Percentiles rank a stretch among this genome's conserved stretches.
phyloP scores from a whole-genome alignment of 2,888 invertebrate genomes.

The Aleiodes testaceus region DNA sequence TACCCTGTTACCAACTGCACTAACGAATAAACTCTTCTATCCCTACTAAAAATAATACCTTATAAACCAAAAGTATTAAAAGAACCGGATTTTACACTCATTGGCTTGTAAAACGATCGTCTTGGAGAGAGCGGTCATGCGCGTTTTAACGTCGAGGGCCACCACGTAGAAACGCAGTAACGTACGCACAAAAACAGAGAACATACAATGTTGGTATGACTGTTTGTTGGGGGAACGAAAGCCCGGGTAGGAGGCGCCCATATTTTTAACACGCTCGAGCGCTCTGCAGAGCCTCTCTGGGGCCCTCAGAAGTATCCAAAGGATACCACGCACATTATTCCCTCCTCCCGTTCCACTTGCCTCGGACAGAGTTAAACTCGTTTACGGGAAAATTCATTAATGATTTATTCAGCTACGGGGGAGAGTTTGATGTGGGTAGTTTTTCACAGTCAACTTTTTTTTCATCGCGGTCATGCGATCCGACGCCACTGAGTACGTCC shows the following conservation, averaged over 20 bases:
- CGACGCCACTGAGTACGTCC: neutral
- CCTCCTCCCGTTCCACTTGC: neutral
- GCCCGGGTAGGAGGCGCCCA: neutral
- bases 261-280: conserved; percentile 6
- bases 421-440: conserved; percentile 30
- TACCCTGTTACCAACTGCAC: too few relatives aligned
- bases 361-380: conserved; percentile 26
- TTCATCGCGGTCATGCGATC: conserved; percentile 20
- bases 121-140: conserved; percentile 54
- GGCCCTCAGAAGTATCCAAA: conserved; percentile 6
- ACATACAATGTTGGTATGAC: conserved; percentile 16
- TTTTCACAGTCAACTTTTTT: conserved; percentile 31
- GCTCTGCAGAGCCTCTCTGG: neutral
- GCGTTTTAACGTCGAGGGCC: conserved; percentile 47
- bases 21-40: too few relatives aligned
- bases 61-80: conserved; percentile 44
- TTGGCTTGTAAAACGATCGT: conserved; percentile 58
- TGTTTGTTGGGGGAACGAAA: conserved; percentile 12
- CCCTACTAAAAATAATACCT: too few relatives aligned
- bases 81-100: conserved; percentile 61
- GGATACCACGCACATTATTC: conserved; percentile 13
- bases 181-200: neutral
- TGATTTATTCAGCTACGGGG: conserved; percentile 42
- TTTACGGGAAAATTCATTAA: conserved; percentile 39
- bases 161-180: conserved; percentile 42